phyloP scores from a whole-genome alignment of 2,888 invertebrate genomes.

The Subacronicta megacephala region DNA sequence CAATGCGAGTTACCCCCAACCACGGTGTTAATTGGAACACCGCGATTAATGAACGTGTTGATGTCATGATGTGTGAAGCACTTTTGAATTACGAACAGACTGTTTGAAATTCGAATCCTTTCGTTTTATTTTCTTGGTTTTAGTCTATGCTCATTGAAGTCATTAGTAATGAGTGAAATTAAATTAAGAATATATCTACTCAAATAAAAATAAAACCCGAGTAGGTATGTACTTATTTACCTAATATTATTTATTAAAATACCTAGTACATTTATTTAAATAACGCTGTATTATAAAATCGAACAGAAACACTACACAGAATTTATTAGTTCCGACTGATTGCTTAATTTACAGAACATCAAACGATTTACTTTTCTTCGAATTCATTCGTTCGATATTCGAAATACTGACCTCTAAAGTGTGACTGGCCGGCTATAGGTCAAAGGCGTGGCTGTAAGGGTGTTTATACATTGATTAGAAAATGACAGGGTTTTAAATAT shows the following conservation, averaged over 20 bases:
- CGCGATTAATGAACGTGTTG: slow-evolving; percentile 80
- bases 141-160: no score
- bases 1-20: slow-evolving; percentile 44
- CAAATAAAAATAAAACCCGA: no score
- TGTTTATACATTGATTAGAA: slow-evolving; percentile 25
- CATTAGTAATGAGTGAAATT: no score
- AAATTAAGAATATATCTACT: no score
- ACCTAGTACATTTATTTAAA: no score
- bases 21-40: slow-evolving; percentile 80
- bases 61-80: slow-evolving; percentile 76
- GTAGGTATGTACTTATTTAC: no score
- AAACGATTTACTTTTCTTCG: slow-evolving; percentile 46
- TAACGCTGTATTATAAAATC: slow-evolving; percentile 8
- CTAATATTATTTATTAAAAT: no score
- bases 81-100: slow-evolving; percentile 54
- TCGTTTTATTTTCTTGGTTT: no score
- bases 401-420: slow-evolving; percentile 60
- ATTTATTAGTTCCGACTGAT: slow-evolving; percentile 44
- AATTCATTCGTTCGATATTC: slow-evolving; percentile 56
- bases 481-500: background rate
- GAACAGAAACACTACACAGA: slow-evolving; percentile 17
- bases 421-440: slow-evolving; percentile 74
- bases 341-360: slow-evolving; percentile 53
- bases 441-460: slow-evolving; percentile 72
- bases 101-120: slow-evolving; percentile 51